These are phyloP conservation scores for Chauna torquata DNA, from an alignment of 2,113 vertebrate genomes.

Conservation along the genomic window DNA sequence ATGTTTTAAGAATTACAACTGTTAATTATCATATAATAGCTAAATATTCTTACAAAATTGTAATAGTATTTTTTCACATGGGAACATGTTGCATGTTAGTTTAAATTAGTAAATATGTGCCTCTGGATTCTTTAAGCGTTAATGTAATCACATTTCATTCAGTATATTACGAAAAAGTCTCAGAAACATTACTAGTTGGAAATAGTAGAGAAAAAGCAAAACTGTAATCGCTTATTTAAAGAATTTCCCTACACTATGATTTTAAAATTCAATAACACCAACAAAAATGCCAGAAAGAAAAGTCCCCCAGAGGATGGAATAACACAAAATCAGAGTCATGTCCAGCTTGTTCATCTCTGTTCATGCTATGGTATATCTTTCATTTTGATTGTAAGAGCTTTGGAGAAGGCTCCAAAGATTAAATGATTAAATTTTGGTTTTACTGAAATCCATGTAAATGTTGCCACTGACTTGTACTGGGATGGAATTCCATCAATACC, in stretches of 20 bases:
- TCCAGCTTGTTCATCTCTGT: not conserved
- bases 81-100: not conserved
- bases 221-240: not conserved
- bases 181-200: not conserved
- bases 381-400: not conserved
- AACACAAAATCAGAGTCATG: not conserved
- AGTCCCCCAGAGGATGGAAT: not conserved
- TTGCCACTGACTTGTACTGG: not conserved
- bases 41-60: not conserved
- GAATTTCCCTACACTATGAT: not conserved
- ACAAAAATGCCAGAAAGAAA: not conserved
- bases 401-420: not conserved
- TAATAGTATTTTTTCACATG: not conserved
- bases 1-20: not conserved
- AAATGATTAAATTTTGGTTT: not conserved
- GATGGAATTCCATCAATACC: not conserved
- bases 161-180: not conserved
- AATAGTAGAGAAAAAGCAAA: not conserved
- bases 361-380: not conserved
- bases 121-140: not conserved
- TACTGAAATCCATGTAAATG: not conserved
- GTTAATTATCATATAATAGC: not conserved
- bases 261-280: not conserved
- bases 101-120: not conserved
- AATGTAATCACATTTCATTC: not conserved